Evolutionary conservation across 2,888 invertebrate species (phyloP), one percentile per base, ranked within the genome.

Genomic region (Hypsopygia costalis): DNA sequence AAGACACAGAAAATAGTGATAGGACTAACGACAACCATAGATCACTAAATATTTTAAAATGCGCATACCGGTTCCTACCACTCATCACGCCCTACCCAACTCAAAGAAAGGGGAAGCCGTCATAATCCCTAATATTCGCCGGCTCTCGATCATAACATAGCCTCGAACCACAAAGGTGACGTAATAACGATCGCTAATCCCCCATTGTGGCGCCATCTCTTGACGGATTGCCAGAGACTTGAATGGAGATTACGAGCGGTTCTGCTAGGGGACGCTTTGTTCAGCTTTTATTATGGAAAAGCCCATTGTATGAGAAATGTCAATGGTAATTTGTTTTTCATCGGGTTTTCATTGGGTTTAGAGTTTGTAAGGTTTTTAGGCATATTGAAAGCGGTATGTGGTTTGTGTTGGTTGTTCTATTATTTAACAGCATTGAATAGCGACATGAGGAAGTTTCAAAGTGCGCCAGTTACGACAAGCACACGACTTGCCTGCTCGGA

Each of bases 101-200:
- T 46, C 49, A 62, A 64, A 69, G 72, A 63, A 73, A 69, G 65
- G 81, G 77, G 72, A 72, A 74, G 68, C 77, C 59, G 85, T 78
- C 72, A 81, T 87, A 87, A 87, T 86, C 87, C 85, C 60, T 77
- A 85, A 87, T 87, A 87, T 86, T 86, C 69, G 55, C 60, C 59
- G 59, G 67, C 77, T 74, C 72, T 83, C 83, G 81, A 85, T 85
- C 86, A 86, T 82, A 81, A 74, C 81, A 64, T 63, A 59, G 61
- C 54, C 58, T 54, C 49, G 61, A 49, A 49, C 72, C 77, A 85
- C 85, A 85, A 86, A 85, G 80, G 82, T 83, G 83, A 61, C 69
- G 85, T 86, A 87, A 87, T 87, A 87, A 79, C 81, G 62, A 60
- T 69, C 69, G 76, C 80, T 87, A 83, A 87, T 86, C 83, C 86